Conservation (phyloP, 1,140 invertebrate species). For the Vanessa tameamea region DNA sequence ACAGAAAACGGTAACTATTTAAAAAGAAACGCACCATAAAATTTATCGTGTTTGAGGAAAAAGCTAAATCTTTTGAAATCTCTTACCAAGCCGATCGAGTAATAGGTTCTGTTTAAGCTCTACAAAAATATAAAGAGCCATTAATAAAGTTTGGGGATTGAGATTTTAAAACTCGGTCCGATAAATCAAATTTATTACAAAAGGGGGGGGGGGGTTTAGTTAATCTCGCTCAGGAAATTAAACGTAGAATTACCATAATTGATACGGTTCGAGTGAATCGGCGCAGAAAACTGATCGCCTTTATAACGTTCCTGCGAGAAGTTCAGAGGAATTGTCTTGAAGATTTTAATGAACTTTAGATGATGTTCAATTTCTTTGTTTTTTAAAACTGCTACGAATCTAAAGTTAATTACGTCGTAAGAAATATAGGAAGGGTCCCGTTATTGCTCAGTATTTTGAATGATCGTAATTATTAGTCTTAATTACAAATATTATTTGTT, state of each 20-base stretch:
- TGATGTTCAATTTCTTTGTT: constrained; percentile 27
- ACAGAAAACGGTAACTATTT: no score
- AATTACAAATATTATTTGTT: no score
- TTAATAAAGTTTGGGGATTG: constrained; percentile 46
- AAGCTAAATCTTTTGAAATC: neutral
- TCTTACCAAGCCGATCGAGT: constrained; percentile 1
- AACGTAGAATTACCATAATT: constrained; percentile 78
- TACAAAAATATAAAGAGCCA: constrained; percentile 34
- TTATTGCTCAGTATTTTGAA: no score
- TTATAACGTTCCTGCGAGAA: constrained; percentile 54
- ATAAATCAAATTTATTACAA: constrained; percentile 75
- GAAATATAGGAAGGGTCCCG: no score
- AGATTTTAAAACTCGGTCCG: constrained; percentile 54
- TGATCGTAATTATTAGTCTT: no score
- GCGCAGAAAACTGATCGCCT: constrained; percentile 72
- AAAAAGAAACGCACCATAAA: neutral
- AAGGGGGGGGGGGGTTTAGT: constrained; percentile 58
- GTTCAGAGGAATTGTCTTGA: constrained; percentile 48
- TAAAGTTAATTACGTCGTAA: neutral
- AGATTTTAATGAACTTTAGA: constrained; percentile 59
- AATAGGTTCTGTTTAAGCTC: constrained; percentile 22
- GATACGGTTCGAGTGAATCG: constrained; percentile 73
- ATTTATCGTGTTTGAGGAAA: constrained; percentile 1
- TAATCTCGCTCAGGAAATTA: constrained; percentile 78
- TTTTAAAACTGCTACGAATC: neutral